Percentiles rank a stretch among this genome's conserved stretches.
These are phyloP conservation scores for Chloroceryle amazona DNA, from an alignment of 2,797 vertebrate species.

Conservation along the genomic window DNA sequence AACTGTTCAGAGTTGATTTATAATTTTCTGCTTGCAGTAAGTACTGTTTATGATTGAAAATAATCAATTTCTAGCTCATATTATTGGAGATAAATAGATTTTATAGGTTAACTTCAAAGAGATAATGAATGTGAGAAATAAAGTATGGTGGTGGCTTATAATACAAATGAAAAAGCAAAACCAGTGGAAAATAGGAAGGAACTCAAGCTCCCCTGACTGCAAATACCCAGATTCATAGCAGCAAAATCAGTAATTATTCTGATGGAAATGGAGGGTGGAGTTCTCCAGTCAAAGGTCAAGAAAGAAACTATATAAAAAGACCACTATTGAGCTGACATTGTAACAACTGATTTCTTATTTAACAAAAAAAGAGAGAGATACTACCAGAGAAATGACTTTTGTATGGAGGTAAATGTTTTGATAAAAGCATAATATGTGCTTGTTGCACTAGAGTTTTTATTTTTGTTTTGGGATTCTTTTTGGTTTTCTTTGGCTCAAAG, in stretches of 20 bases:
- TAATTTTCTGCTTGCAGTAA: neutral
- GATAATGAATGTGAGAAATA: neutral
- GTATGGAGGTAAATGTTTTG: neutral
- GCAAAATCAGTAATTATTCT: neutral
- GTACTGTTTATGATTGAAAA: constrained; percentile 18
- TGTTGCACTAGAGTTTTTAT: neutral
- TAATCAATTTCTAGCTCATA: neutral
- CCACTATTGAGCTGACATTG: neutral
- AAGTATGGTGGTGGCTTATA: neutral
- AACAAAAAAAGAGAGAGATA: neutral
- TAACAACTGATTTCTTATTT: neutral
- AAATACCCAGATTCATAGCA: neutral
- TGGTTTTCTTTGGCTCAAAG: neutral
- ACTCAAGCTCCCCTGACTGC: neutral
- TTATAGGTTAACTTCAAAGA: neutral
- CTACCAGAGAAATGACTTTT: neutral
- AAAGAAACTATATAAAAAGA: neutral
- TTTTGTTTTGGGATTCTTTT: neutral
- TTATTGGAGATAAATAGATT: constrained; percentile 3
- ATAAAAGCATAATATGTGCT: neutral
- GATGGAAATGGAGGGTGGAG: neutral
- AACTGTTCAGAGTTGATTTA: neutral
- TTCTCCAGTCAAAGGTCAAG: neutral
- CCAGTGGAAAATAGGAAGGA: neutral
- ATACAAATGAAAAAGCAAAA: neutral